These are phyloP conservation scores for Lemur catta DNA, from an alignment of 2,797 vertebrate genomes.

Conservation along the genomic window DNA sequence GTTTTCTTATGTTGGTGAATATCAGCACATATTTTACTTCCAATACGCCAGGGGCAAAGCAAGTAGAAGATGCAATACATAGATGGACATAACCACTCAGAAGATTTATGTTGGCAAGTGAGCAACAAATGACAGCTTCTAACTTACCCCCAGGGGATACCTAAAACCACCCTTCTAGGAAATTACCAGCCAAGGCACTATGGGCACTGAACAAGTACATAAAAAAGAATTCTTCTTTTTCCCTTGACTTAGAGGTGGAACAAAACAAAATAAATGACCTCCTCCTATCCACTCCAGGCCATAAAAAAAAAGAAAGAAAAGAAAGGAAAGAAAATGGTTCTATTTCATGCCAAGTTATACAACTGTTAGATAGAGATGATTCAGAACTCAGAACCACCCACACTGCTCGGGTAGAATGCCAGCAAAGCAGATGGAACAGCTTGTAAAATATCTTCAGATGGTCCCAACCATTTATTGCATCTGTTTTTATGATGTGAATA, in stretches of 20 bases:
- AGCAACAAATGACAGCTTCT: background rate
- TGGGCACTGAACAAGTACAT: conserved; percentile 40
- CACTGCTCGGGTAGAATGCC: conserved; percentile 64
- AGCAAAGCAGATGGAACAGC: conserved; percentile 79
- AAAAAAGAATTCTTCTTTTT: conserved; percentile 18
- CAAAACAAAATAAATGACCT: conserved; percentile 49
- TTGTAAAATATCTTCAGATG: conserved; percentile 81
- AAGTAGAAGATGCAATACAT: background rate
- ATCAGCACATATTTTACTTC: background rate
- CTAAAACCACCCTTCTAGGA: conserved; percentile 51
- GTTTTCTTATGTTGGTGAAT: background rate
- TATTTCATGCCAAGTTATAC: conserved; percentile 46
- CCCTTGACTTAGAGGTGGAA: conserved; percentile 39
- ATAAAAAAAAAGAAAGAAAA: background rate
- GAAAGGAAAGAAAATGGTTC: background rate
- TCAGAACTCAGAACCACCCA: conserved; percentile 74
- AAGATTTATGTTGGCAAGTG: conserved; percentile 23
- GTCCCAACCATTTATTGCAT: conserved; percentile 75
- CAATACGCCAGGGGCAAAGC: background rate
- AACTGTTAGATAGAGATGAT: conserved; percentile 65
- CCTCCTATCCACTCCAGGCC: background rate
- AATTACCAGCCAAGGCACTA: conserved; percentile 54
- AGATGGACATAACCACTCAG: background rate
- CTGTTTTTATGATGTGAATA: conserved; percentile 76
- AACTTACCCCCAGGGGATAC: background rate